A percentile compares a stretch with the other conserved stretches of the same genome.
phyloP scores from a whole-genome alignment of 1,140 invertebrate species.

The Brachystomella parvula region DNA sequence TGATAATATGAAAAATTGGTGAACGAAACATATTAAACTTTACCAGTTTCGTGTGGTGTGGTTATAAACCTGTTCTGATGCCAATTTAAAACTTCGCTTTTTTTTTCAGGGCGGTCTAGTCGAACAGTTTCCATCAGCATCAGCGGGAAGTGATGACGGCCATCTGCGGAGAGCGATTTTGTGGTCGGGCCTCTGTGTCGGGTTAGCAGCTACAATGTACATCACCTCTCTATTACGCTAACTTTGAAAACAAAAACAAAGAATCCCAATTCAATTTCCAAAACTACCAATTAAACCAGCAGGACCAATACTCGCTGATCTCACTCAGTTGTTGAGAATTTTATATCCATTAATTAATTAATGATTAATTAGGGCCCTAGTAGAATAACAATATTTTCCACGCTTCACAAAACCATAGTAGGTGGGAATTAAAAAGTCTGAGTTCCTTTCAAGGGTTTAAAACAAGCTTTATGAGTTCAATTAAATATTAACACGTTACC shows the following conservation, averaged over 20 bases:
- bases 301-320: too few relatives aligned
- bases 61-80: not conserved
- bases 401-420: not conserved
- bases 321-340: too few relatives aligned
- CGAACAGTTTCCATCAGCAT: conserved; percentile 32
- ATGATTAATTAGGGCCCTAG: not conserved
- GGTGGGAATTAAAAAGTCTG: not conserved
- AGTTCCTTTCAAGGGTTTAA: not conserved
- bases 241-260: too few relatives aligned
- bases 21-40: not conserved
- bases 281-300: not conserved
- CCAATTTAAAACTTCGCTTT: not conserved
- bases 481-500: too few relatives aligned
- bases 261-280: not conserved
- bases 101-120: conserved; percentile 30
- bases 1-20: too few relatives aligned
- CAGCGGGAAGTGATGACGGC: conserved; percentile 9
- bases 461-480: not conserved
- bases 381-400: not conserved
- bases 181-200: conserved; percentile 37
- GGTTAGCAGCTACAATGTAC: conserved; percentile 30
- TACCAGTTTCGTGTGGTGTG: not conserved
- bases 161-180: conserved; percentile 30
- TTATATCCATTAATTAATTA: conserved; percentile 3
- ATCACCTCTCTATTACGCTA: conserved; percentile 30